These are phyloP conservation scores for Oenanthe oenanthe DNA, from an alignment of 2,113 vertebrate genomes.

Conservation along the genomic window DNA sequence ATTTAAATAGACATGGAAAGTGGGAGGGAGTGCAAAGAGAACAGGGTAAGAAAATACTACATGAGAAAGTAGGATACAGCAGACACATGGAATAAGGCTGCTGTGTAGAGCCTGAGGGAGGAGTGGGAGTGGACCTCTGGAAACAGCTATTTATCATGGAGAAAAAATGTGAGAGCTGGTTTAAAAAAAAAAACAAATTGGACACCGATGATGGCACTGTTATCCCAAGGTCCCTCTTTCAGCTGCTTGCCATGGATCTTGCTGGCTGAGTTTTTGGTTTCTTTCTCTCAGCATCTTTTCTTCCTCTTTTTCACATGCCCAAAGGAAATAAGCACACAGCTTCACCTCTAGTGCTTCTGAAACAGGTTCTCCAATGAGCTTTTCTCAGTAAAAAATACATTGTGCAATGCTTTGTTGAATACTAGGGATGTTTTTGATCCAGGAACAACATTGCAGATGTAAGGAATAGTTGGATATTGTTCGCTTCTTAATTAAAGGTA, in stretches of 20 bases:
- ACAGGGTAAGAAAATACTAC: not conserved
- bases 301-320: not conserved
- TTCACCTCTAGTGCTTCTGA: not conserved
- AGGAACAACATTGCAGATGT: not conserved
- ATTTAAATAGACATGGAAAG: not conserved
- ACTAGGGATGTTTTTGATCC: not conserved
- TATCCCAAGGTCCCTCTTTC: constrained; percentile 24
- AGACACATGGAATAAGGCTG: not conserved
- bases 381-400: not conserved
- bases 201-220: not conserved
- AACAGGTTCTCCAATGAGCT: not conserved
- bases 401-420: not conserved
- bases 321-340: not conserved
- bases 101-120: not conserved
- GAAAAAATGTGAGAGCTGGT: constrained; percentile 2
- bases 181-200: not conserved
- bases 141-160: not conserved
- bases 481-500: not conserved
- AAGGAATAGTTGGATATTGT: not conserved
- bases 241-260: constrained; percentile 29
- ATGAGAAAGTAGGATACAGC: not conserved
- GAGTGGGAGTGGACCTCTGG: constrained; percentile 3
- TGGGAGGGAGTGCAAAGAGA: not conserved
- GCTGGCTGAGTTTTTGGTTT: constrained; percentile 10
- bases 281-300: not conserved